Base-by-base conservation (phyloP, 2,888 invertebrate genomes). In the Campopleginae sp. region DNA sequence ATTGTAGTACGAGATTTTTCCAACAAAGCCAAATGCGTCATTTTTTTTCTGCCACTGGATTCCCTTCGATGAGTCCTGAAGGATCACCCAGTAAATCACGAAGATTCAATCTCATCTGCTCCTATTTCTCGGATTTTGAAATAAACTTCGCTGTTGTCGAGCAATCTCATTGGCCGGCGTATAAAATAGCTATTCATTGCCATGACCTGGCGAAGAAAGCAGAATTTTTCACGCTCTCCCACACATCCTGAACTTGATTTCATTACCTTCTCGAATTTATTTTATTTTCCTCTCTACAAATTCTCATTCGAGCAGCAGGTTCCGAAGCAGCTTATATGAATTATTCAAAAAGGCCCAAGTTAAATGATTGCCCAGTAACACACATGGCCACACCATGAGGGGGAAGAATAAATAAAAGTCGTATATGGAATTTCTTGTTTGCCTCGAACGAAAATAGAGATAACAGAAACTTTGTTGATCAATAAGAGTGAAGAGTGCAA, bases 261-360 rank as follows among this genome's bases (percentile, higher is more conserved):
- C 48, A 68, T 51, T 51, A 14, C 72, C 48, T 42, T 65, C 54
- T 61, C 42, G 23, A 10, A 61, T 31, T n/a, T 23, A 54, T 75
- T 75, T 63, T 76, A 54, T 23, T 58, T 42, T 61, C 31, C 85
- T 27, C 85, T 27, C 27, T 6, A 88, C 68, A 19, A 7, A 75
- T 70, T 71, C 68, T 58, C 48, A 54, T 38, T 38, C 75, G 65
- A 48, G 71, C 14, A 48, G 71, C 14, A 27, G 14, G 14, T 46
- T 68, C 48, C 75, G 79, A 84, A 82, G 85, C 54, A 63, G 33
- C 75, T 71, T 86, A 89, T 92, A 89, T 92, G 86, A 88, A 92
- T 92, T 92, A 92, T 92, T 92, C 92, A 91, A 82, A 74, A 80
- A 80, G 80, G 83, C 63, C 78, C 63, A 72, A 86, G 85, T 75